A percentile compares a stretch with the other conserved stretches of the same genome.
phyloP scores from a whole-genome alignment of 92 coral and sea anemone genomes.

The Metridium senile region DNA sequence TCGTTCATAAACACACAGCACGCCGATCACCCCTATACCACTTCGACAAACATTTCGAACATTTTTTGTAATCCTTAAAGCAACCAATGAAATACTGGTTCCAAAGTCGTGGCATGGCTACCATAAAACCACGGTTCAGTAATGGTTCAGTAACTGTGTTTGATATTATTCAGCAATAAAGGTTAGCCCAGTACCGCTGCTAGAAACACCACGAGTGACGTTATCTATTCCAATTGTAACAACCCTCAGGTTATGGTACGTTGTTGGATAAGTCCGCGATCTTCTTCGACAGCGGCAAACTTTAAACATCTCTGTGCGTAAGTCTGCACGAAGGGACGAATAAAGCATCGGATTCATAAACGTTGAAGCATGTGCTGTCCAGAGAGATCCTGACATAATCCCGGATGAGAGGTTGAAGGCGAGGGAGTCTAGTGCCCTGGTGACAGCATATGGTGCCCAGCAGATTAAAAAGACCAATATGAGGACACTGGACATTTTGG shows the following conservation, averaged over 20 bases:
- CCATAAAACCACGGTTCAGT: no score
- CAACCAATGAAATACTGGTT: no score
- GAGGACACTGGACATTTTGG: conserved; percentile 41
- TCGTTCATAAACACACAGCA: no score
- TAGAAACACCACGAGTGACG: background rate
- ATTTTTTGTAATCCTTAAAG: no score
- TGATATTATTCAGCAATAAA: background rate
- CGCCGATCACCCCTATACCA: no score
- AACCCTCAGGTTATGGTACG: background rate
- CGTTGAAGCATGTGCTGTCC: conserved; percentile 46
- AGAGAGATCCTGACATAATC: conserved; percentile 21
- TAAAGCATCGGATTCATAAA: conserved; percentile 52
- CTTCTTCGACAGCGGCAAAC: background rate
- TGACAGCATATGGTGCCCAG: conserved; percentile 58
- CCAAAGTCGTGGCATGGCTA: no score
- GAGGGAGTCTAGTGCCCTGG: conserved; percentile 39
- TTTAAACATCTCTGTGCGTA: conserved; percentile 1
- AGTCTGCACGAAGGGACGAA: conserved; percentile 24
- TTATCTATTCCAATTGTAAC: background rate
- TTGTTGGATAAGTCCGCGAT: background rate
- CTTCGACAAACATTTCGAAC: no score
- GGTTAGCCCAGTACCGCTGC: background rate
- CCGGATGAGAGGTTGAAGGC: conserved; percentile 38
- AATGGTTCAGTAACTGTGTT: background rate
- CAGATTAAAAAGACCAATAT: conserved; percentile 44